Base-by-base conservation (phyloP, 2,888 invertebrate species). In the Kryphioiulus occultus region DNA sequence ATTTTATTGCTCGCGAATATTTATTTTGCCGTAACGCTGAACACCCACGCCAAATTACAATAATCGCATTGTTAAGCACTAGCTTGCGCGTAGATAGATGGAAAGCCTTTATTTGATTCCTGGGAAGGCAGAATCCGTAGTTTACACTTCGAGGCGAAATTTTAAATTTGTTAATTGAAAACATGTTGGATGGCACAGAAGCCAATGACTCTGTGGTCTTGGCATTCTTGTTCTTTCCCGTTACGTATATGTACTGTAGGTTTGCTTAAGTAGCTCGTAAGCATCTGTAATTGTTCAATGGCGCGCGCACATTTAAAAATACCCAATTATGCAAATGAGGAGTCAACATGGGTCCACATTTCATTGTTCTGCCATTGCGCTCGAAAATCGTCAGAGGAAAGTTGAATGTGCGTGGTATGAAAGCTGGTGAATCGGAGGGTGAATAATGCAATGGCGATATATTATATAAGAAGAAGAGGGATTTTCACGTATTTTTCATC, bases 381-480 rank as follows among this genome's bases (percentile, higher is more conserved):
- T 26, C 53, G 5, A 1, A 68, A 68, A 68, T 68, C 68, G 68
- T 4, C 10, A 3, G 3, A 26, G 68, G 68, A 68, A 68, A 68
- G 19, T 9, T 68, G 68, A 68, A 68, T 26, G 68, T 68, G 26
- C 22, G 68, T 26, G 68, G 68, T 22, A 7, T 35, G 9, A 68
- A 19, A n/a, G 19, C 68, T 68, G 68, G 68, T 68, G 68, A 68
- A 68, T 68, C 26, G 26, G 26, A 68, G 68, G 68, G 68, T 68
- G 68, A 68, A 26, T 68, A 68, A 68, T 68, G 68, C 26, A 68
- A 68, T 68, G 26, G 68, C 68, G 26, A 68, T 68, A 68, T 68
- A 68, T 68, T 68, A 68, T 68, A 68, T 68, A 26, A 68, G 68
- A 68, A 68, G 68, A 68, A 68, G 68, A 68, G 68, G 68, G 68